Base-by-base conservation (phyloP, 2,797 vertebrate species). In the Helarctos malayanus region DNA sequence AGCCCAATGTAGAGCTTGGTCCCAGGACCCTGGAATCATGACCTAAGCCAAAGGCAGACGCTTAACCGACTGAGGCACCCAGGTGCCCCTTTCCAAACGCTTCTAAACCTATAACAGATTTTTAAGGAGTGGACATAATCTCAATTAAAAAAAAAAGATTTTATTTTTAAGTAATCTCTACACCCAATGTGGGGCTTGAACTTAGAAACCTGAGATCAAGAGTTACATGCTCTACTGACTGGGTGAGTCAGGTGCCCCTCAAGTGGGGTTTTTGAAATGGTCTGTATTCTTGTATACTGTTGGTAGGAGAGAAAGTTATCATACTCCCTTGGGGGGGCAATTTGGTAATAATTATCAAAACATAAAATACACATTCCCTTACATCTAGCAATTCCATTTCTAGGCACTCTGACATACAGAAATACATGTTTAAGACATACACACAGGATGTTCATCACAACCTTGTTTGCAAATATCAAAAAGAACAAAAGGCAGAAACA, bases 311-410 rank as follows among this genome's bases (percentile, higher is more conserved):
- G 49, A 21, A 71, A 92, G 68, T 79, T 56, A 35, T 85, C 15
- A 87, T 76, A 80, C 45, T 52, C 56, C 59, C 32, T 69, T 49
- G 91, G 29, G 63, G 95, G 27, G 54, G 18, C 29, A 45, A 61
- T 91, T 92, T 89, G 57, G 6, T 95, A 68, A 61, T 49, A 80
- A 80, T 79, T 79, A 82, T 57, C 52, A 91, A 76, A 80, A 83
- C 15, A 83, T 78, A 91, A 91, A 94, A 35, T 59, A 11, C 29
- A 89, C 1, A 82, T 86, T 65, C n/a, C 75, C 47, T 81, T 87
- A 87, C 85, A 79, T 19, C 19, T 10, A 79, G 47, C 25, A 90
- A 84, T 93, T 76, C 56, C 54, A 94, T 80, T 83, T 95, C 23
- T 61, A 84, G 79, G 68, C 69, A 56, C 41, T 81, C 11, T 52